Conservation (phyloP, 2,797 vertebrate genomes). For the Trichosurus vulpecula region DNA sequence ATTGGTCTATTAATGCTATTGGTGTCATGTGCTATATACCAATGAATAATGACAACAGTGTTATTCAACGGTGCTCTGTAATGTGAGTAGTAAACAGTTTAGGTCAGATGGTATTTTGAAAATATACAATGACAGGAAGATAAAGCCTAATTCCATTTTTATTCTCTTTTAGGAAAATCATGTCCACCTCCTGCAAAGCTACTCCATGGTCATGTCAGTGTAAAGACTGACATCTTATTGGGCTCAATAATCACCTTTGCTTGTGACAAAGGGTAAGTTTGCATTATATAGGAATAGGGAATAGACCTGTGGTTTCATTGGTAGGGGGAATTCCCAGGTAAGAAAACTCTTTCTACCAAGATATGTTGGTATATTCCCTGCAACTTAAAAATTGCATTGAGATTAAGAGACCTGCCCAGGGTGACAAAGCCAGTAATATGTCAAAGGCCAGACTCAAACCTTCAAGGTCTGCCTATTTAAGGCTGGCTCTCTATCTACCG, state of each 20-base stretch:
- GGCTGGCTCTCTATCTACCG: neutral
- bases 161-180: constrained; percentile 65
- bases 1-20: neutral
- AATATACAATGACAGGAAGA: neutral
- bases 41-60: neutral
- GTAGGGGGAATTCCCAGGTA: neutral
- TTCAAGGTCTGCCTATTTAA: neutral
- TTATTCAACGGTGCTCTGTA: neutral
- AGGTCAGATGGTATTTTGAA: neutral
- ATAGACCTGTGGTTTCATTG: neutral
- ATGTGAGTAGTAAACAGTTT: neutral
- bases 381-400: neutral
- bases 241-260: constrained; percentile 63
- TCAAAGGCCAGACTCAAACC: neutral
- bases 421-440: neutral
- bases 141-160: constrained; percentile 30
- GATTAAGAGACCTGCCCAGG: neutral
- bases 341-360: neutral
- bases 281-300: neutral
- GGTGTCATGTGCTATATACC: neutral
- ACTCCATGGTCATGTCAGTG: constrained; percentile 49
- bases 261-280: constrained; percentile 73
- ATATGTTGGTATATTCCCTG: neutral
- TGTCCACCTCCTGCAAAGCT: constrained; percentile 71
- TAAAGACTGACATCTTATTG: constrained; percentile 48